Evolutionary conservation across 2,888 invertebrate genomes (phyloP), one percentile per base, ranked within the genome.

Genomic region (Panzeria rudis): DNA sequence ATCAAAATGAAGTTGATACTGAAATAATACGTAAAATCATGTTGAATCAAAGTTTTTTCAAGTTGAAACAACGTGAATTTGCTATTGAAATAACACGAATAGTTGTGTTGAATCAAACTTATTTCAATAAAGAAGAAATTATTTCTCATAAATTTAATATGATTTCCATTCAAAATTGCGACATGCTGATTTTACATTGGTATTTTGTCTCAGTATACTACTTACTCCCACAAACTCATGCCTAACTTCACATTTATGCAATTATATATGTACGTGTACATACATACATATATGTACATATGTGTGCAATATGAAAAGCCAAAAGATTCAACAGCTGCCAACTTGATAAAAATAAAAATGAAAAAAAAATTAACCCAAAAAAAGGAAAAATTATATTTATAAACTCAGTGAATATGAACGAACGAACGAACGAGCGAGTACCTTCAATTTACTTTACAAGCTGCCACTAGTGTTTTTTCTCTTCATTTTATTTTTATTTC

Each of bases 401-500:
- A 29, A 73, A 80, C 66, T 66, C 56, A 66, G 59, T 80, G 73
- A 59, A n/a, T 73, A 72, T 47, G 73, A 75, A 47, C 32, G 54
- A 61, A 15, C 35, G 41, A 56, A 66, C 17, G 54, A 61, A 15
- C 35, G 41, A 56, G 68, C 17, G 76, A 62, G 76, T 73, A 72
- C 80, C 80, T 76, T 54, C 80, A 59, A 72, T 77, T 77, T 84
- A 77, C 32, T 64, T 68, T 47, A 62, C 44, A 77, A 72, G 71
- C 84, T 71, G 84, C 76, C 71, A 76, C 80, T 76, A 79, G 38
- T 62, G 52, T 56, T 79, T 41, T 73, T 44, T 78, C 15, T 20
- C 32, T 6, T 2, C 29, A 17, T 15, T n/a, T 73, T n/a, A 25
- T 54, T 71, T 71, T 38, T 41, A 6, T 29, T 71, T 15, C n/a